These are phyloP conservation scores for Microvelia longipes DNA, from an alignment of 1,140 invertebrate species.

Conservation along the genomic window DNA sequence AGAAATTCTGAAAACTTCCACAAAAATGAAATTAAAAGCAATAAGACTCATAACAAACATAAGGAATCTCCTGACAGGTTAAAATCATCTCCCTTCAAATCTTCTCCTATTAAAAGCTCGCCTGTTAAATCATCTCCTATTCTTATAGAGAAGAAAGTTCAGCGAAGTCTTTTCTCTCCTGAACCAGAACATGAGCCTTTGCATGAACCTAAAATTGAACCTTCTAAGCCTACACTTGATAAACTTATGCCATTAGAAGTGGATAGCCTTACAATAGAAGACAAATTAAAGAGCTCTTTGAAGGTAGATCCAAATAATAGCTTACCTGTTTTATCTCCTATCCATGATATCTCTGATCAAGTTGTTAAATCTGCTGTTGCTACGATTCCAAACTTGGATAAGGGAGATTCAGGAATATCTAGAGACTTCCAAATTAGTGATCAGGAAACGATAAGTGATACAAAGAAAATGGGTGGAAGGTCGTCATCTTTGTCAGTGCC, in stretches of 20 bases:
- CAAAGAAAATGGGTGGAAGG: conserved; percentile 21
- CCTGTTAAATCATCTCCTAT: background rate
- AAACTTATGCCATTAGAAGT: background rate
- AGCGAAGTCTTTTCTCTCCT: conserved; percentile 13
- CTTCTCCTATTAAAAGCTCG: background rate
- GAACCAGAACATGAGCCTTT: conserved; percentile 8
- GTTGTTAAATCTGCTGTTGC: background rate
- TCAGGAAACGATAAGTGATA: conserved; percentile 12
- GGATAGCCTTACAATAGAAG: background rate
- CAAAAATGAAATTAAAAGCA: background rate
- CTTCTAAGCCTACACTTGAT: background rate
- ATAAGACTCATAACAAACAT: background rate
- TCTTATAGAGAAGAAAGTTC: background rate
- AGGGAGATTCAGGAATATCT: conserved; percentile 8
- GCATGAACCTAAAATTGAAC: background rate
- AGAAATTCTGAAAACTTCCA: background rate
- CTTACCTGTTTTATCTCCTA: conserved; percentile 11
- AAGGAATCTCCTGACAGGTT: background rate
- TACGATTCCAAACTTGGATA: conserved; percentile 14
- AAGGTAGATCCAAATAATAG: conserved; percentile 8
- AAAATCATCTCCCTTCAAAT: background rate
- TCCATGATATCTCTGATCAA: conserved; percentile 4
- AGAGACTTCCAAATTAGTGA: conserved; percentile 13
- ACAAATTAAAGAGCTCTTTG: conserved; percentile 2
- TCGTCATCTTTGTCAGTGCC: conserved; percentile 19